Percentiles rank a stretch among this genome's conserved stretches.
These are phyloP conservation scores for Sapayoa aenigma DNA, from an alignment of 2,113 vertebrate genomes.

Conservation along the genomic window DNA sequence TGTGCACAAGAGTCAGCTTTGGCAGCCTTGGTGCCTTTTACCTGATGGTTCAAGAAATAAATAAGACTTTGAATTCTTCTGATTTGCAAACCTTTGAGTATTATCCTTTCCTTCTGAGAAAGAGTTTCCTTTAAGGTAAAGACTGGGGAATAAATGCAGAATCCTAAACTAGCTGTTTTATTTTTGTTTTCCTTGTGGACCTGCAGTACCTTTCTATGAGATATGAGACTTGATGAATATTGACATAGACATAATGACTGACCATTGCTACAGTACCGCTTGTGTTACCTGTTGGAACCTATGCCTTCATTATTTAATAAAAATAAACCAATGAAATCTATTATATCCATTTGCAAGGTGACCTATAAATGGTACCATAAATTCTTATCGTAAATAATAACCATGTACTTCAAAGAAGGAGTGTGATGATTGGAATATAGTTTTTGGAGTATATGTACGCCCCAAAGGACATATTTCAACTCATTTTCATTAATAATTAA, in stretches of 20 bases:
- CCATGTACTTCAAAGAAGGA: neutral
- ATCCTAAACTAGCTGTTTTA: neutral
- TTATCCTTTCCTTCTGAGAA: neutral
- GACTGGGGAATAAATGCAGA: neutral
- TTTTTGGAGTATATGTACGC: neutral
- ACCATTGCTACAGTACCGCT: neutral
- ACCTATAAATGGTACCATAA: neutral
- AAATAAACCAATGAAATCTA: neutral
- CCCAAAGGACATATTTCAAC: neutral
- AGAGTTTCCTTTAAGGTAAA: neutral
- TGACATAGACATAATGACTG: neutral
- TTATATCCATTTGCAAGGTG: neutral
- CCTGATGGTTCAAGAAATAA: neutral
- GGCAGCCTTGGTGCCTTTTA: neutral
- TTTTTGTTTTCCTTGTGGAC: neutral
- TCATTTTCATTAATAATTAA: slow-evolving; percentile 14
- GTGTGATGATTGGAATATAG: neutral
- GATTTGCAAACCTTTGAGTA: neutral
- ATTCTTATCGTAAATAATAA: neutral
- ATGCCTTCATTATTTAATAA: neutral
- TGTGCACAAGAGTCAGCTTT: neutral
- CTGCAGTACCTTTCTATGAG: neutral
- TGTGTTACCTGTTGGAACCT: neutral
- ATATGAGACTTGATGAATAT: neutral
- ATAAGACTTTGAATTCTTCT: neutral